Base-by-base conservation (phyloP, 2,113 vertebrate genomes). In the Dendropsophus ebraccatus region DNA sequence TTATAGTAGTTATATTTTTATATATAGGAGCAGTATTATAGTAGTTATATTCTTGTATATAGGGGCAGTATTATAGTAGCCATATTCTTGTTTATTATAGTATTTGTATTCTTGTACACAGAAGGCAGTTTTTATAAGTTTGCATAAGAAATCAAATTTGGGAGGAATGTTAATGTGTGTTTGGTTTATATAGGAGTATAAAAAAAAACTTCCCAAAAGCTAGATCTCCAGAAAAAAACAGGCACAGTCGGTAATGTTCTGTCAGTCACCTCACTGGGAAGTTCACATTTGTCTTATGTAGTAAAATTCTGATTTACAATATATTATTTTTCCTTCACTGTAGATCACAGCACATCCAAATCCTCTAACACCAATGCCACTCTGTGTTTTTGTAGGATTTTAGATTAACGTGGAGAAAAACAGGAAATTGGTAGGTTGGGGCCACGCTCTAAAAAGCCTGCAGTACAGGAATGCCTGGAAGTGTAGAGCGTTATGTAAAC, bases 401-500 rank as follows among this genome's bases (percentile, higher is more conserved):
- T 28, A 65, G 50, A 81, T n/a, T 81, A 60, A 81, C 45, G 79
- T 50, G 73, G 8, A 76, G 86, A 80, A 35, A 72, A 58, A 86
- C 76, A 69, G 14, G 88, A 88, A 86, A 83, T 35, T 12, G 45
- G 37, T 72, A 88, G 82, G 82, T 23, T 0, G 49, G 62, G 81
- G 67, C 13, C 49, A 77, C 6, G 35, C 84, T 88, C 6, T 35
- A 75, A 85, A 23, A 35, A 83, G 81, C 14, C 80, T 16, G 77
- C 23, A 65, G 41, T 35, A 85, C 85, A 30, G 2, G 54, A 74
- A 85, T 91, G 88, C 78, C 90, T 90, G 87, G 65, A 88, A 87
- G 88, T 58, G 62, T 47, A 32, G 76, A 87, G 88, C 73, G 16
- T 78, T 8, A 89, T 87, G 89, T 54, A 11, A 89, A n/a, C 50